A percentile compares a stretch with the other conserved stretches of the same genome.
phyloP scores from a whole-genome alignment of 2,113 vertebrate genomes.

The Brachyhypopomus gauderio region DNA sequence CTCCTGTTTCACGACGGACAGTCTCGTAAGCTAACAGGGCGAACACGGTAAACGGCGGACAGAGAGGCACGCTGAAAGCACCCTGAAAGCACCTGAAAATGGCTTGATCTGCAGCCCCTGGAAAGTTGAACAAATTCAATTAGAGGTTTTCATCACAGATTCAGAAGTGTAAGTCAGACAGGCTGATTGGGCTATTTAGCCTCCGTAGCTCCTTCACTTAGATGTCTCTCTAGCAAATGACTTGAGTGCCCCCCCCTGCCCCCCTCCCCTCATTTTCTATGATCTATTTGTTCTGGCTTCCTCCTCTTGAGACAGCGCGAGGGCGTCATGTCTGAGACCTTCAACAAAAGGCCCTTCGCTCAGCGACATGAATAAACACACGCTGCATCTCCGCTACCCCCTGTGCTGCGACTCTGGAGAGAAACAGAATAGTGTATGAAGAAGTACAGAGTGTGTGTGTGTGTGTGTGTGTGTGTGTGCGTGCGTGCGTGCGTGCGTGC shows the following conservation, averaged over 20 bases:
- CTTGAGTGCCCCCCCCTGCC: background rate
- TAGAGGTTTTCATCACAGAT: background rate
- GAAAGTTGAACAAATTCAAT: background rate
- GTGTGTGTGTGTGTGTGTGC: background rate
- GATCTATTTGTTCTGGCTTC: slow-evolving; percentile 21
- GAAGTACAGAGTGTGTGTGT: background rate
- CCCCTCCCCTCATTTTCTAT: background rate
- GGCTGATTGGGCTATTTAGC: background rate
- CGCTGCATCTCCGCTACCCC: background rate
- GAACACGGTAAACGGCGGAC: background rate
- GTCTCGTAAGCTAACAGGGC: background rate
- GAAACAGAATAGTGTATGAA: background rate
- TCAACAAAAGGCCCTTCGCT: slow-evolving; percentile 34
- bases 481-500: background rate
- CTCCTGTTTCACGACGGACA: background rate
- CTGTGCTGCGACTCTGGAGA: background rate
- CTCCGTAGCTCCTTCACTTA: background rate
- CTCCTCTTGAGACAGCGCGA: slow-evolving; percentile 31
- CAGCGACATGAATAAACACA: slow-evolving; percentile 15
- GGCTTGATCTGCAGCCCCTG: background rate
- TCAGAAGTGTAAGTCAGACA: background rate
- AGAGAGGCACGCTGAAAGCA: background rate
- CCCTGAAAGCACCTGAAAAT: background rate
- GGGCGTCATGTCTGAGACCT: slow-evolving; percentile 17
- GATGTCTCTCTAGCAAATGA: slow-evolving; percentile 2